phyloP scores from a whole-genome alignment of 2,113 vertebrate genomes.

The Siniperca chuatsi region DNA sequence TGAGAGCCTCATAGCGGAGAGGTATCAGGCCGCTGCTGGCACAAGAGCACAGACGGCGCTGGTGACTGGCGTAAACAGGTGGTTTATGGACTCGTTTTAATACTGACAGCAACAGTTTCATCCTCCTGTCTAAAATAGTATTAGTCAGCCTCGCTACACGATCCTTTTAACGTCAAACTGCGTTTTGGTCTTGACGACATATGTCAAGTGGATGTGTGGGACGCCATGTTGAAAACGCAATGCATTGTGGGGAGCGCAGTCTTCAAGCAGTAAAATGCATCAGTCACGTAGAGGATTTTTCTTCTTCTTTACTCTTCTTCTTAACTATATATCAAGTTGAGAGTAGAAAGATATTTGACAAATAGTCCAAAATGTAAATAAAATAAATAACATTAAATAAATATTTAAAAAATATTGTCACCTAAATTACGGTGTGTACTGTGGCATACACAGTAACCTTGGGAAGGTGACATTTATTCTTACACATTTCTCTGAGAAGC shows the following conservation, averaged over 20 bases:
- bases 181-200: not conserved
- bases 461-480: not conserved
- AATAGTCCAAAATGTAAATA: not conserved
- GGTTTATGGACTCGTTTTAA: constrained; percentile 18
- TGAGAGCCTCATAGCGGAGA: constrained; percentile 13
- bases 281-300: too few relatives aligned
- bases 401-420: not conserved
- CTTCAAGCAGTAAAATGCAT: not conserved
- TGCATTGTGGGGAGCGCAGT: constrained; percentile 77
- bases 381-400: not conserved
- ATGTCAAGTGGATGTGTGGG: not conserved
- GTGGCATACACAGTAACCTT: not conserved
- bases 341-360: too few relatives aligned
- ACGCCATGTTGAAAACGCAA: constrained; percentile 75
- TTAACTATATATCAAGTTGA: not conserved
- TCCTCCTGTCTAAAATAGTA: not conserved
- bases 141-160: fast-evolving
- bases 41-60: not conserved
- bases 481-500: not conserved
- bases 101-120: constrained; percentile 56
- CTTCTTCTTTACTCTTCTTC: too few relatives aligned
- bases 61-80: not conserved
- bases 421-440: not conserved
- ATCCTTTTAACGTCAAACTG: not conserved
- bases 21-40: constrained; percentile 18